A percentile compares a stretch with the other conserved stretches of the same genome.
These are phyloP conservation scores for Heliconius nattereri DNA, from an alignment of 1,140 invertebrate species.

Conservation along the genomic window DNA sequence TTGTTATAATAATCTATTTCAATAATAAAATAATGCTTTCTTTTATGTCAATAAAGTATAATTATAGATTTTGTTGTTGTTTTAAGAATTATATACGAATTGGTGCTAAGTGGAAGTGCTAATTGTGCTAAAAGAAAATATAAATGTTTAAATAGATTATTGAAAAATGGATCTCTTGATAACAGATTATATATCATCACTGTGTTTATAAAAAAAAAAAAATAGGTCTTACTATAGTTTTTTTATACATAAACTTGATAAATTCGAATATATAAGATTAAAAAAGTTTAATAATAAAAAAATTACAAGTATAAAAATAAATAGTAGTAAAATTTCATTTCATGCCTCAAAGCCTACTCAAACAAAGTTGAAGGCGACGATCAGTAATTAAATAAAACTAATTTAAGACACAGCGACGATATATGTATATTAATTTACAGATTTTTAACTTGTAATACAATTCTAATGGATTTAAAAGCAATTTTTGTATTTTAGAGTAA, in stretches of 20 bases:
- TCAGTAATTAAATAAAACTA: neutral
- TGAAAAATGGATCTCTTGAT: neutral
- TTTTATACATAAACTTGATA: too few relatives aligned
- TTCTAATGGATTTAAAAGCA: neutral
- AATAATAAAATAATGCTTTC: neutral
- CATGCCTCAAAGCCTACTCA: too few relatives aligned
- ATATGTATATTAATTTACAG: neutral
- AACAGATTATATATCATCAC: neutral
- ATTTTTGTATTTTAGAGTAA: neutral
- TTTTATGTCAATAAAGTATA: neutral
- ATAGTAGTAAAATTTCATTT: too few relatives aligned
- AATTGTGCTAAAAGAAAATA: neutral
- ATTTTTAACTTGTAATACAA: neutral
- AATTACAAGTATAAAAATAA: too few relatives aligned
- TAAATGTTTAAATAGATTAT: neutral
- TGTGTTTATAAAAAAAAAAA: neutral
- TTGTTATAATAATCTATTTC: neutral
- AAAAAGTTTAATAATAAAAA: too few relatives aligned
- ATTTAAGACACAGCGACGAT: neutral
- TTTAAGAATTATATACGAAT: constrained; percentile 23
- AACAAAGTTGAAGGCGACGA: too few relatives aligned
- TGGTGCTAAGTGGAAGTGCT: constrained; percentile 30
- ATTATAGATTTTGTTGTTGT: constrained; percentile 9
- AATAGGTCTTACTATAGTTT: too few relatives aligned
- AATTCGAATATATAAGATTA: too few relatives aligned